Evolutionary conservation across 2,888 invertebrate genomes (phyloP).

Genomic region (Bombylius discolor): DNA sequence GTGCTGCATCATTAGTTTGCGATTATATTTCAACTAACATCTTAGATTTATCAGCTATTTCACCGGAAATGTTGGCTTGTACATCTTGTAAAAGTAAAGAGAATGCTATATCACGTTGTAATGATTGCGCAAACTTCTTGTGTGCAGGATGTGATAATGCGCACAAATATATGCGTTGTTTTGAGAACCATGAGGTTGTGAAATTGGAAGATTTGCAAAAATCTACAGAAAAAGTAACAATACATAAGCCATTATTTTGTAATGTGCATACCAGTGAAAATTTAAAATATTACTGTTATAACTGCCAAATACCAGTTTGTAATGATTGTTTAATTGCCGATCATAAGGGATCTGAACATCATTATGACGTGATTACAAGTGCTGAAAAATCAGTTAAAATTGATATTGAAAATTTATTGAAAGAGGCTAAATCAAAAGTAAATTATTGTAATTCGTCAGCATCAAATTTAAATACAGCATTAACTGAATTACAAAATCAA

Average conservation of each 20-base stretch:
- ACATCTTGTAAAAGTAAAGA: slow-evolving; percentile 94
- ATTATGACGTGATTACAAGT: slow-evolving; percentile 67
- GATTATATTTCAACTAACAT: slow-evolving; percentile 81
- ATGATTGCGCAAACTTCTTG: slow-evolving; percentile 87
- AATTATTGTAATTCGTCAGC: slow-evolving; percentile 64
- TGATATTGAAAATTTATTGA: slow-evolving; percentile 60
- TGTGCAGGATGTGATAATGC: slow-evolving; percentile 91
- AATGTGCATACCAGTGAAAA: slow-evolving; percentile 67
- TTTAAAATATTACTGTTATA: slow-evolving; percentile 76
- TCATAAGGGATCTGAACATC: slow-evolving; percentile 72
- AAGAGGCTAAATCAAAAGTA: slow-evolving; percentile 63
- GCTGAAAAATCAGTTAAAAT: slow-evolving; percentile 66
- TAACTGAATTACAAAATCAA: slow-evolving; percentile 76
- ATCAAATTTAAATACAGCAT: slow-evolving; percentile 58
- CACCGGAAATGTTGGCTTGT: slow-evolving; percentile 58
- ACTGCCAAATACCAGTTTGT: slow-evolving; percentile 76
- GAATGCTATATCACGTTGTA: slow-evolving; percentile 84
- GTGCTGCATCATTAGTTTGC: slow-evolving; percentile 64
- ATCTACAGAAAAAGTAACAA: slow-evolving; percentile 59
- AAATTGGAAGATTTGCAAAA: slow-evolving; percentile 74
- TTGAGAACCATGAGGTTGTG: slow-evolving; percentile 86
- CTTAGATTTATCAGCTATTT: slow-evolving; percentile 67
- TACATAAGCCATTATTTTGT: slow-evolving; percentile 84
- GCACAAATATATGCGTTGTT: slow-evolving; percentile 93
- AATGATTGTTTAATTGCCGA: slow-evolving; percentile 72